Conservation (phyloP, 2,888 invertebrate genomes). For the Metopia argyrocephala region DNA sequence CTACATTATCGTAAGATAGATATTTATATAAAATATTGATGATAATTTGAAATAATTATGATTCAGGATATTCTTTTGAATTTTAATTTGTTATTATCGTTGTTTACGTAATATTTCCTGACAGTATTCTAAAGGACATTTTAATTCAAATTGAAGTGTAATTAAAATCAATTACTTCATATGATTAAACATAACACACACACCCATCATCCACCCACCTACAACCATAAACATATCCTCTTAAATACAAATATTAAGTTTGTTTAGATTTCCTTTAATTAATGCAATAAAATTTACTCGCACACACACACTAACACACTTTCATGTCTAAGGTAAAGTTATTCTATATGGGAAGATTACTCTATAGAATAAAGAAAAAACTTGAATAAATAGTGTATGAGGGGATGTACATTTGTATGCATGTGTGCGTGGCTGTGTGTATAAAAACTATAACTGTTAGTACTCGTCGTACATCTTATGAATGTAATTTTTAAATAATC, state of each 20-base stretch:
- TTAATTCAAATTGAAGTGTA: not conserved
- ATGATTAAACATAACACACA: slow-evolving; percentile 2
- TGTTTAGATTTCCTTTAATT: slow-evolving; percentile 42
- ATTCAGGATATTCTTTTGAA: too few relatives aligned
- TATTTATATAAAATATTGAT: too few relatives aligned
- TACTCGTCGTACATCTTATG: too few relatives aligned
- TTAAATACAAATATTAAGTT: not conserved
- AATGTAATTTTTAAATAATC: slow-evolving; percentile 25
- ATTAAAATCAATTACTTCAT: slow-evolving; percentile 38
- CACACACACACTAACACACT: too few relatives aligned
- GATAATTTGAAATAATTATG: too few relatives aligned
- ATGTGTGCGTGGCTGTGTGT: not conserved
- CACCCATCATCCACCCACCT: not conserved
- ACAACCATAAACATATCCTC: too few relatives aligned
- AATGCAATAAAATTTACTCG: too few relatives aligned
- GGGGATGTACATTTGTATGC: not conserved
- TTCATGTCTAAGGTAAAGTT: not conserved
- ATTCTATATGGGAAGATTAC: not conserved
- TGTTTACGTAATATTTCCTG: too few relatives aligned
- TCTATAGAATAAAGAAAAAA: not conserved
- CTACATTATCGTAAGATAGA: too few relatives aligned
- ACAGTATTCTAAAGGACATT: not conserved
- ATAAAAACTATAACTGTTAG: too few relatives aligned
- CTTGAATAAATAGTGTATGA: not conserved
- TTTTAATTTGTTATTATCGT: too few relatives aligned